Percentiles rank a stretch among this genome's conserved stretches.
Conservation (phyloP, 2,797 vertebrate species). For the Sebastes baramenuke region DNA sequence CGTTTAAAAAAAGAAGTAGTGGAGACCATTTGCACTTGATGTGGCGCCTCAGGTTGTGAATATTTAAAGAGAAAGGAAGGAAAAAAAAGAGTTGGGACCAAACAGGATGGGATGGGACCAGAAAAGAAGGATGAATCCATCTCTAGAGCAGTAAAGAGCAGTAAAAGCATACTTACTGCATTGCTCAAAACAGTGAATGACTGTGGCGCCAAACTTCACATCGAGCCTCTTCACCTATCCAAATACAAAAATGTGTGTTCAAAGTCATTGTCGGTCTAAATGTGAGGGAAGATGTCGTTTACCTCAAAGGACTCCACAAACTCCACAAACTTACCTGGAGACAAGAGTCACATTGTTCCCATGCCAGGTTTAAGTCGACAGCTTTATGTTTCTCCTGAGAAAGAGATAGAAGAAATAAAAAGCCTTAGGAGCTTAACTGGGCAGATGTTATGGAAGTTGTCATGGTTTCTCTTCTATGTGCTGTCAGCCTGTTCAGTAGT, state of each 20-base stretch:
- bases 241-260: constrained; percentile 11
- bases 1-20: not conserved
- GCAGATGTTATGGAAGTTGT: not conserved
- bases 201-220: constrained; percentile 65
- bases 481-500: not conserved
- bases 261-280: not conserved
- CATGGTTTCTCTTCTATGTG: not conserved
- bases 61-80: not conserved
- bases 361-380: constrained; percentile 45
- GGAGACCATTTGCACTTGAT: not conserved
- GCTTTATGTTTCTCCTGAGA: constrained; percentile 60
- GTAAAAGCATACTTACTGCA: constrained; percentile 67
- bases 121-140: not conserved
- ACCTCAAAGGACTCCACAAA: not conserved
- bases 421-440: not conserved
- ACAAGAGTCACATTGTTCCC: constrained; percentile 61
- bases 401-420: not conserved
- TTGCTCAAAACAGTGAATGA: constrained; percentile 57
- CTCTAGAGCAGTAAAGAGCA: not conserved
- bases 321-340: constrained; percentile 66
- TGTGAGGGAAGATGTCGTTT: not conserved
- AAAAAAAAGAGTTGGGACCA: not conserved
- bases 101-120: not conserved
- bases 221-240: constrained; percentile 73
- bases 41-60: not conserved